Evolutionary conservation across 2,888 invertebrate genomes (phyloP).

Genomic region (Hanleya hanleyi): DNA sequence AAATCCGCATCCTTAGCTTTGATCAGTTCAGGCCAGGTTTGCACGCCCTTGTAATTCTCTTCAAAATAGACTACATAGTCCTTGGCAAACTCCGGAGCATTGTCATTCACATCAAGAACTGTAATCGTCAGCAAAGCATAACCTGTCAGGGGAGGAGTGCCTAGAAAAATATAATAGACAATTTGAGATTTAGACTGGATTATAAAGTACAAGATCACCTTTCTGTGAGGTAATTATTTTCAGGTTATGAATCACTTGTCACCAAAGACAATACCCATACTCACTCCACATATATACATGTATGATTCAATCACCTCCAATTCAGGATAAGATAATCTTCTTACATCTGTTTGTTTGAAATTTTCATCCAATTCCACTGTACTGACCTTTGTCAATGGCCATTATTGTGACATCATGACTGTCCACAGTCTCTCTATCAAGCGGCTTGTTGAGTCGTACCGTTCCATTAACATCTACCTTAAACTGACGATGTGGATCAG

Average conservation of each 20-base stretch:
- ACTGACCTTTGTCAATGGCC: constrained; percentile 69
- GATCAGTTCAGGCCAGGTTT: constrained; percentile 33
- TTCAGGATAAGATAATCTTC: too few species aligned
- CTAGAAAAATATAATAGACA: too few species aligned
- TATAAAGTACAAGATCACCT: too few species aligned
- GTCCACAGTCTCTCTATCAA: constrained; percentile 61
- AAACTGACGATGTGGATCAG: constrained; percentile 58
- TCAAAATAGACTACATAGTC: constrained; percentile 69
- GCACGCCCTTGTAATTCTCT: constrained; percentile 42
- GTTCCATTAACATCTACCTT: constrained; percentile 43
- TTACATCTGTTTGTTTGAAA: too few species aligned
- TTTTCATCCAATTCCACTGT: too few species aligned
- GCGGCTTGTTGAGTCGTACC: constrained; percentile 31
- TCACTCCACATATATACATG: too few species aligned
- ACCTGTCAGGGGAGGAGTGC: constrained; percentile 75
- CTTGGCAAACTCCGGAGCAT: constrained; percentile 90
- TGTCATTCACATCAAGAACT: constrained; percentile 96
- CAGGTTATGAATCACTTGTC: too few species aligned
- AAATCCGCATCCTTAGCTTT: constrained; percentile 68
- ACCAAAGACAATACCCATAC: too few species aligned
- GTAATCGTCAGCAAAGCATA: constrained; percentile 96
- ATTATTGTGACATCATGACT: constrained; percentile 58
- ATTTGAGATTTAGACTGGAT: too few species aligned
- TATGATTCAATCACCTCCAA: too few species aligned
- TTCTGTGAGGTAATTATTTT: too few species aligned